Percentiles rank a stretch among this genome's conserved stretches.
phyloP scores from a whole-genome alignment of 2,113 vertebrate species.

The Aphyosemion australe region DNA sequence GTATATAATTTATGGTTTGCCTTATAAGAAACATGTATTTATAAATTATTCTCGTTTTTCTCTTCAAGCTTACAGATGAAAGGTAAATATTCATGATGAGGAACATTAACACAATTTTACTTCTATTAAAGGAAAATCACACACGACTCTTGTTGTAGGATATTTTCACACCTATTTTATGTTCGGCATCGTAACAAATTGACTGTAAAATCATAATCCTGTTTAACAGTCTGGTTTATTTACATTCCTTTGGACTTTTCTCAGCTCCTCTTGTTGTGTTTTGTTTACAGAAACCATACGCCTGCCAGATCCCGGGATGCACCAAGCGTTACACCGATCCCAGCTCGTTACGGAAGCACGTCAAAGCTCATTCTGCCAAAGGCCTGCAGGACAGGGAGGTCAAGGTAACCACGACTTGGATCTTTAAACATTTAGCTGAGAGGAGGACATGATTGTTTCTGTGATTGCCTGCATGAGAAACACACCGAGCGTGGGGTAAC shows the following conservation, averaged over 20 bases:
- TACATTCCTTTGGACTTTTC: neutral
- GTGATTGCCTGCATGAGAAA: no score
- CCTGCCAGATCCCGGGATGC: slow-evolving; percentile 77
- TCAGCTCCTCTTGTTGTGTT: neutral
- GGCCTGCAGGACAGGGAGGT: slow-evolving; percentile 61
- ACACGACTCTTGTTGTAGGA: no score
- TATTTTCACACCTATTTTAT: neutral
- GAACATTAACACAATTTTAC: neutral
- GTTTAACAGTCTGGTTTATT: no score
- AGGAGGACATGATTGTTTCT: no score
- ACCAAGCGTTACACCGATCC: slow-evolving; percentile 79
- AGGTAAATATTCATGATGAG: slow-evolving; percentile 53
- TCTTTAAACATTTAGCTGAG: neutral
- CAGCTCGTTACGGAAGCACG: slow-evolving; percentile 76
- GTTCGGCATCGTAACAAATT: neutral
- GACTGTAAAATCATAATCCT: neutral
- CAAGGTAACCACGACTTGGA: slow-evolving; percentile 52
- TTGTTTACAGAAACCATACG: slow-evolving; percentile 73
- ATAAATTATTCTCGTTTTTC: slow-evolving; percentile 30
- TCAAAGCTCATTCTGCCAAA: slow-evolving; percentile 74
- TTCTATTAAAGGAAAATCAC: no score
- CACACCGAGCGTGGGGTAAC: no score
- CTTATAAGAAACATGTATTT: neutral
- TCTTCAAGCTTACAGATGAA: slow-evolving; percentile 49
- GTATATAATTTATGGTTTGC: no score